Evolutionary conservation across 2,888 invertebrate species (phyloP).

Genomic region (Leucoma salicis): DNA sequence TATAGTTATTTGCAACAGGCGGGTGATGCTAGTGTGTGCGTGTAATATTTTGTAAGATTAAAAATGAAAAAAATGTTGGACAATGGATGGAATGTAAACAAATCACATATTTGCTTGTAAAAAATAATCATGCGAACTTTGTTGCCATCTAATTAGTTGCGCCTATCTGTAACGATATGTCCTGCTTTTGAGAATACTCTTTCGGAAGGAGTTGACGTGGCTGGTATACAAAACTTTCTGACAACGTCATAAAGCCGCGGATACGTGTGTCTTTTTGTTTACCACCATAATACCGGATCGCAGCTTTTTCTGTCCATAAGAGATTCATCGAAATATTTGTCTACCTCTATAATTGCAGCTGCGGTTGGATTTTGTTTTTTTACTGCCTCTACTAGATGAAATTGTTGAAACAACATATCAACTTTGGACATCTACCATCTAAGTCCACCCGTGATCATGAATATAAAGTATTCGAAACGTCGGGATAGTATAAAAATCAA

Average conservation of each 20-base stretch:
- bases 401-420: no score
- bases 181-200: slow-evolving; percentile 2
- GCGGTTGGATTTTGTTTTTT: slow-evolving; percentile 5
- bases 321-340: slow-evolving; percentile 4
- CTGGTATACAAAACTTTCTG: slow-evolving; percentile 1
- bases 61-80: no score
- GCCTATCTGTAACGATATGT: slow-evolving; percentile 1
- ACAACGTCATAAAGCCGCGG: slow-evolving; percentile 2
- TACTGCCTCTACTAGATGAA: background rate
- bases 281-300: slow-evolving; percentile 2
- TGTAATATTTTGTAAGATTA: no score
- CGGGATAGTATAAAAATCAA: no score
- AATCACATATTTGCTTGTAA: no score
- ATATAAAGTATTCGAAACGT: no score
- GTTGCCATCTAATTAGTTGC: slow-evolving; percentile 2
- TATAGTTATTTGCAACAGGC: no score
- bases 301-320: background rate
- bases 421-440: no score
- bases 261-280: background rate
- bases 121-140: no score
- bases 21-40: no score
- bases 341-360: slow-evolving; percentile 5
- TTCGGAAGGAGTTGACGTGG: slow-evolving; percentile 4
- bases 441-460: no score
- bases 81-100: no score